Conservation (phyloP, 2,797 vertebrate species). For the Phalloptychus januarius region DNA sequence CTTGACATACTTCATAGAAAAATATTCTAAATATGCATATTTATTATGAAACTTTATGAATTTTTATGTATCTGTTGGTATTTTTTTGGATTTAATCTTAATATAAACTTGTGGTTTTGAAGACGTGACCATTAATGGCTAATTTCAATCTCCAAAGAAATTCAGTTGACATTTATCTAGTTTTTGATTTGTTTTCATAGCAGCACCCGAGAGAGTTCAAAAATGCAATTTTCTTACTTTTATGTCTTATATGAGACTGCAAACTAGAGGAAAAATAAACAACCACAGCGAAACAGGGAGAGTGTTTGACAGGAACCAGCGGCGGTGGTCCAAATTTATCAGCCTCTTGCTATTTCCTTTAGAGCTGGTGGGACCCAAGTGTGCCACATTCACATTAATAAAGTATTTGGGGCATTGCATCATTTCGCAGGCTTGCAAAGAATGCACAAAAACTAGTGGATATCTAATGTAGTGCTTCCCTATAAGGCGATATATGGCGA, state of each 20-base stretch:
- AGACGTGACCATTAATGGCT: background rate
- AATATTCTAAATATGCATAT: background rate
- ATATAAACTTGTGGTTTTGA: background rate
- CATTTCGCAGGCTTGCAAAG: slow-evolving; percentile 58
- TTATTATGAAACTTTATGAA: background rate
- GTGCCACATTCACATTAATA: slow-evolving; percentile 50
- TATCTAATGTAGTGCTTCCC: slow-evolving; percentile 73
- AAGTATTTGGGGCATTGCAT: slow-evolving; percentile 66
- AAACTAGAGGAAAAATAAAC: slow-evolving; percentile 18
- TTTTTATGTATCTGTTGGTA: background rate
- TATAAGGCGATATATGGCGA: slow-evolving; percentile 75
- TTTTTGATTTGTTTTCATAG: background rate
- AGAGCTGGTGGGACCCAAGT: slow-evolving; percentile 41
- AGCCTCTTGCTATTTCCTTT: slow-evolving; percentile 35
- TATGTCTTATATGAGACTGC: background rate
- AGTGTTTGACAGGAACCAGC: slow-evolving; percentile 25
- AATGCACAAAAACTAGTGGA: slow-evolving; percentile 61
- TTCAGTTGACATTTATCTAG: background rate
- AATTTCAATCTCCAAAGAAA: background rate
- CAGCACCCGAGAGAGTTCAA: background rate
- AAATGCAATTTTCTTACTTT: background rate
- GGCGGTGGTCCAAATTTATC: slow-evolving; percentile 46
- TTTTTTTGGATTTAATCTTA: background rate
- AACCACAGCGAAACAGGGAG: slow-evolving; percentile 17
- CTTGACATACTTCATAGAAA: background rate